phyloP scores from a whole-genome alignment of 2,113 vertebrate genomes.

The Spizaetus ornatus region DNA sequence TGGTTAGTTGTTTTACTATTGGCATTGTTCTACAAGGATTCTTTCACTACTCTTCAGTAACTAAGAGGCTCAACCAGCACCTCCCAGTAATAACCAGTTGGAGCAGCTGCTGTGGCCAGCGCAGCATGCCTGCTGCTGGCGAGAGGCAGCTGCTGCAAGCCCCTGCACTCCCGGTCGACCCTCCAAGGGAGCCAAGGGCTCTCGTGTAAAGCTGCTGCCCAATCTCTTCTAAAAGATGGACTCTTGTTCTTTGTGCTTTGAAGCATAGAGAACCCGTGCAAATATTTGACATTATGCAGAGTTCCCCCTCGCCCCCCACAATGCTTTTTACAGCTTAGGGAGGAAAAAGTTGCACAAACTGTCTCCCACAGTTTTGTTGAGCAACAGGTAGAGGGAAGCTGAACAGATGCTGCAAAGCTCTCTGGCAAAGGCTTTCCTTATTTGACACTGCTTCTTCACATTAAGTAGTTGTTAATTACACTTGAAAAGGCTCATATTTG shows the following conservation, averaged over 20 bases:
- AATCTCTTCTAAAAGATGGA: too few species aligned
- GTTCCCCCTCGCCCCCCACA: fast-evolving
- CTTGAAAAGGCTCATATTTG: background rate
- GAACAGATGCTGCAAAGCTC: background rate
- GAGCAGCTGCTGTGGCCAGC: too few species aligned
- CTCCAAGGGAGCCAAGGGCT: background rate
- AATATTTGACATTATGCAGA: background rate
- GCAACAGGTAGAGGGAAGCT: background rate
- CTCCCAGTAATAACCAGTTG: background rate
- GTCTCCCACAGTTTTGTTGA: background rate
- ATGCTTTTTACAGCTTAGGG: background rate
- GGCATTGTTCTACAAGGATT: too few species aligned
- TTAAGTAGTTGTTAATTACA: background rate
- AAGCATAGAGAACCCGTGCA: background rate
- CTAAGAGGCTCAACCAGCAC: fast-evolving
- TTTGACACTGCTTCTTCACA: background rate
- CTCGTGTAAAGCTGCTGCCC: background rate
- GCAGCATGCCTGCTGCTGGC: background rate
- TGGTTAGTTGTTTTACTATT: background rate
- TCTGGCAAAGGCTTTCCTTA: background rate
- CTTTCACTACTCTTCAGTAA: fast-evolving
- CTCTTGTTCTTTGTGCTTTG: background rate
- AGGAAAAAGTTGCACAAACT: background rate
- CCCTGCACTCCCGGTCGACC: fast-evolving
- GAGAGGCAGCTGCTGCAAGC: background rate